phyloP scores from a whole-genome alignment of 2,113 vertebrate genomes.

The Nannobrachium achirus region DNA sequence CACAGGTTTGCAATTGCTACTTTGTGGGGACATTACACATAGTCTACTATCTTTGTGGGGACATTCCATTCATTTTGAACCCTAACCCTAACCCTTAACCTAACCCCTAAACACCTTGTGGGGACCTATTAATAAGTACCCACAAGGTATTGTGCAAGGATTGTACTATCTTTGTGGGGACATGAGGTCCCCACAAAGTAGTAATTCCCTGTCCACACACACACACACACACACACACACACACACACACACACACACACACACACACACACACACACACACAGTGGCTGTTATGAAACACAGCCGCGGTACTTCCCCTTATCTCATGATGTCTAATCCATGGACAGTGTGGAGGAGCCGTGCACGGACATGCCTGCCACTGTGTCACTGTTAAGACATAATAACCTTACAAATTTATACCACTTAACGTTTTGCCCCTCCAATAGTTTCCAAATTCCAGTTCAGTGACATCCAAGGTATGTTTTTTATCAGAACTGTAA shows the following conservation, averaged over 20 bases:
- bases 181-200: too few species aligned
- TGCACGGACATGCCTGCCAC: constrained; percentile 43
- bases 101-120: too few species aligned
- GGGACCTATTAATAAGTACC: too few species aligned
- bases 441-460: neutral
- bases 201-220: too few species aligned
- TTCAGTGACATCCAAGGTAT: constrained; percentile 13
- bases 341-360: constrained; percentile 36
- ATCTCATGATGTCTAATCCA: constrained; percentile 48
- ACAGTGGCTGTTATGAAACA: constrained; percentile 46
- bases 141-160: too few species aligned
- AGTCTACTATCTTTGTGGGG: too few species aligned
- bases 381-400: constrained; percentile 29
- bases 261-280: constrained; percentile 6
- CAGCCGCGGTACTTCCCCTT: constrained; percentile 26
- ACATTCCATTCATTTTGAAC: too few species aligned
- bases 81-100: too few species aligned
- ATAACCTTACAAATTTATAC: constrained; percentile 37
- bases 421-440: neutral
- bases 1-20: too few species aligned
- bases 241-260: constrained; percentile 26
- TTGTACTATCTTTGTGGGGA: too few species aligned
- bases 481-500: constrained; percentile 7
- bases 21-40: too few species aligned
- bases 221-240: too few species aligned